Percentiles rank a stretch among this genome's conserved stretches.
Evolutionary conservation across 2,797 vertebrate species (phyloP).

Genomic region (Acanthurus tractus): DNA sequence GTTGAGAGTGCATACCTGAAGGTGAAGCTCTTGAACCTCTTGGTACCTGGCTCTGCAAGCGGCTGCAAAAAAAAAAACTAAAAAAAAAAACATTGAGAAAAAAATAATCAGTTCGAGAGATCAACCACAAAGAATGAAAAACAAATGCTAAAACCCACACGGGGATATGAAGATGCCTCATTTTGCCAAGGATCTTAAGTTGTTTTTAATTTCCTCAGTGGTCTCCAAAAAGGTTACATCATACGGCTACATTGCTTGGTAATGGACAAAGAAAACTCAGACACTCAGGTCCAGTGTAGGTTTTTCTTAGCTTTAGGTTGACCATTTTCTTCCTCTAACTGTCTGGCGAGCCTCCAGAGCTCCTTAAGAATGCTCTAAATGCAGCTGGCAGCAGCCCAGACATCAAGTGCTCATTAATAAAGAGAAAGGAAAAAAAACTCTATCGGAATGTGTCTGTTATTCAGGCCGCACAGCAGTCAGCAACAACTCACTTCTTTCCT

Average conservation of each 20-base stretch:
- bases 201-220: slow-evolving; percentile 47
- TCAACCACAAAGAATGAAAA: slow-evolving; percentile 52
- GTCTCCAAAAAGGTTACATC: slow-evolving; percentile 44
- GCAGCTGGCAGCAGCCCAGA: slow-evolving; percentile 93
- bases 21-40: slow-evolving; percentile 62
- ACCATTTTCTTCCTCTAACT: slow-evolving; percentile 88
- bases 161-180: slow-evolving; percentile 40
- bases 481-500: slow-evolving; percentile 88
- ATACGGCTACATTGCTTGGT: slow-evolving; percentile 30
- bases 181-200: slow-evolving; percentile 33
- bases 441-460: slow-evolving; percentile 93
- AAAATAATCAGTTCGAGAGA: slow-evolving; percentile 44
- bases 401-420: slow-evolving; percentile 95
- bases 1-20: slow-evolving; percentile 65
- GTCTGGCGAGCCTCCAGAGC: slow-evolving; percentile 88
- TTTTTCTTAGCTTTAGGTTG: slow-evolving; percentile 83
- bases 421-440: slow-evolving; percentile 79
- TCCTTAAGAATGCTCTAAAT: slow-evolving; percentile 93
- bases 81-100: slow-evolving; percentile 55
- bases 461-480: slow-evolving; percentile 86
- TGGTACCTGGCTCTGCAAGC: slow-evolving; percentile 50
- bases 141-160: slow-evolving; percentile 43
- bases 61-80: slow-evolving; percentile 46
- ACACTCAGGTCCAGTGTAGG: slow-evolving; percentile 44
- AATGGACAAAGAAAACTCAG: slow-evolving; percentile 39